A percentile compares a stretch with the other conserved stretches of the same genome.
Evolutionary conservation across 2,888 invertebrate genomes (phyloP).

Genomic region (Nephrotoma guestfalica): DNA sequence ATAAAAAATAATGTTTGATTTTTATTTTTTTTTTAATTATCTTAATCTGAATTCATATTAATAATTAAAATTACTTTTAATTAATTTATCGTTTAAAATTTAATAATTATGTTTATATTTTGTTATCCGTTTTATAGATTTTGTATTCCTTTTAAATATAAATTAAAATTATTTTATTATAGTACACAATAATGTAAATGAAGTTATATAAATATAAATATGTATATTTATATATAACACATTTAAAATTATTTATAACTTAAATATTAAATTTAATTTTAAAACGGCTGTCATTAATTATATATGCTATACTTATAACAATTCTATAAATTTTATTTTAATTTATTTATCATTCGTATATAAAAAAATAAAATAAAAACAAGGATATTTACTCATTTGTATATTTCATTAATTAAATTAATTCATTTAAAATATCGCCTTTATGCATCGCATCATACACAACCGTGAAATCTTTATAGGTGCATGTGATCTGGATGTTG

Average conservation of each 20-base stretch:
- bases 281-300: not conserved
- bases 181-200: not conserved
- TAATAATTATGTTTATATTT: not conserved
- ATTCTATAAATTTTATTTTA: not conserved
- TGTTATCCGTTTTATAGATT: not conserved
- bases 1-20: not conserved
- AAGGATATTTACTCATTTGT: not conserved
- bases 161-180: not conserved
- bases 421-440: not conserved
- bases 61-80: not conserved
- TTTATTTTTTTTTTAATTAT: not conserved
- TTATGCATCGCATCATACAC: not conserved
- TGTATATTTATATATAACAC: not conserved
- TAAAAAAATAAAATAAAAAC: not conserved
- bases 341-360: not conserved
- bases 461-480: not conserved
- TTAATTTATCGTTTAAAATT: not conserved
- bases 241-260: not conserved
- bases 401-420: not conserved
- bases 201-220: not conserved
- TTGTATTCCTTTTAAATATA: not conserved
- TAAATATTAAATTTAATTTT: not conserved
- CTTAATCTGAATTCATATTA: not conserved
- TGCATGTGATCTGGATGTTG: not conserved
- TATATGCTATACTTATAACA: not conserved